Percentiles rank a stretch among this genome's conserved stretches.
Conservation (phyloP, 2,888 invertebrate genomes). For the Galeopsomyia nigrocyanea region DNA sequence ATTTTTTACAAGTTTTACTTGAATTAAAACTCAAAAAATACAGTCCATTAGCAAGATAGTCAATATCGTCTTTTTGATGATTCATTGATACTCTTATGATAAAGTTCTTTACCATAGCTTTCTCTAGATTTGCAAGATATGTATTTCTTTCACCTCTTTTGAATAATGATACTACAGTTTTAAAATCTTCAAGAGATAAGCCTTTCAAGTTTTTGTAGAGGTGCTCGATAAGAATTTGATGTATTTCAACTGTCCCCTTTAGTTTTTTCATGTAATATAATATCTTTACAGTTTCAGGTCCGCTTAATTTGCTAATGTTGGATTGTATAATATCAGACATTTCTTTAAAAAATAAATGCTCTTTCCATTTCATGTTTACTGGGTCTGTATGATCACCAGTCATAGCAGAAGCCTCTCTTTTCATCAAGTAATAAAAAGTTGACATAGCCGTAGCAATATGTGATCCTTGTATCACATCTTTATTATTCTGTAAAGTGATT, state of each 20-base stretch:
- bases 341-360: background rate
- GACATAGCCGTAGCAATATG: slow-evolving; percentile 11
- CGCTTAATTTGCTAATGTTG: slow-evolving; percentile 7
- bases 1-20: background rate
- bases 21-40: background rate
- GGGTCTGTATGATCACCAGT: background rate
- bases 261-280: background rate
- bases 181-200: slow-evolving; percentile 15
- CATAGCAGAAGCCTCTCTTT: background rate
- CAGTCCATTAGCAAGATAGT: slow-evolving; percentile 12
- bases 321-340: slow-evolving; percentile 6
- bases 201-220: background rate
- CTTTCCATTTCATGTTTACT: background rate
- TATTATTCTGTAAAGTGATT: slow-evolving; percentile 10
- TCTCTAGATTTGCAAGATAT: background rate
- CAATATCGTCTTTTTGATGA: slow-evolving; percentile 22
- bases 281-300: slow-evolving; percentile 6
- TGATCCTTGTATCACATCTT: slow-evolving; percentile 14
- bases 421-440: background rate
- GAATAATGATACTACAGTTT: background rate
- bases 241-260: background rate
- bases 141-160: background rate
- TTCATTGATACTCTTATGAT: slow-evolving; percentile 6
- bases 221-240: background rate
- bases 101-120: slow-evolving; percentile 14